A percentile compares a stretch with the other conserved stretches of the same genome.
Conservation (phyloP, 2,113 vertebrate genomes). For the Carollia perspicillata region DNA sequence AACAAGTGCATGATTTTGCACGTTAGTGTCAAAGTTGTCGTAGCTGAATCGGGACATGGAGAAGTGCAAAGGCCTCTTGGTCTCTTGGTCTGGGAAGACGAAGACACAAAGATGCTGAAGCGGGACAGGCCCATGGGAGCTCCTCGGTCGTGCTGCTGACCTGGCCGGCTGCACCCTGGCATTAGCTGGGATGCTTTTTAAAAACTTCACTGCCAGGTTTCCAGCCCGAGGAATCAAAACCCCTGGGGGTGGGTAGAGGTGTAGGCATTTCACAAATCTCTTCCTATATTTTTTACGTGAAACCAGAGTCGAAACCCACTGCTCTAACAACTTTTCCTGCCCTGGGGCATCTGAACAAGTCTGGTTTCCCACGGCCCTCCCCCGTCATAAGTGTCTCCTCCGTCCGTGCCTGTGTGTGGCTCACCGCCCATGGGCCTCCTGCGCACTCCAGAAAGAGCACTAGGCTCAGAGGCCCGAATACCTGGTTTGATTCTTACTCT, state of each 20-base stretch:
- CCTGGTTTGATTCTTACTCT: background rate
- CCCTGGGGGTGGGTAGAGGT: background rate
- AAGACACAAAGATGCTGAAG: background rate
- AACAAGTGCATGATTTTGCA: background rate
- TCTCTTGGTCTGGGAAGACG: background rate
- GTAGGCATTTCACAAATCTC: background rate
- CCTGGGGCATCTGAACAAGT: background rate
- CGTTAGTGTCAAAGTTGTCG: background rate
- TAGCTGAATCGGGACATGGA: rapidly evolving
- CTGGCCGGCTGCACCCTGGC: background rate
- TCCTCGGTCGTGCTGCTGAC: background rate
- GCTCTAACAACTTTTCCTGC: too few relatives aligned
- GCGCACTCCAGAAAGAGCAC: background rate
- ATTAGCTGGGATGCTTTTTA: background rate
- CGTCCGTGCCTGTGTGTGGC: rapidly evolving
- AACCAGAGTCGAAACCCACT: background rate
- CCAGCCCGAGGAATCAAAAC: background rate
- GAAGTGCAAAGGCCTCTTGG: too few relatives aligned
- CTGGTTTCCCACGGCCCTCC: too few relatives aligned
- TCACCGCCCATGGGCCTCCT: background rate
- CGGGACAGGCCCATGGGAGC: background rate
- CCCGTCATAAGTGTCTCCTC: background rate
- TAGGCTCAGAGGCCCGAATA: too few relatives aligned
- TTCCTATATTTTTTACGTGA: background rate
- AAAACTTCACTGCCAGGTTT: background rate